Evolutionary conservation across 2,888 invertebrate species (phyloP), one percentile per base, ranked within the genome.

Genomic region (Abscondita cerata): DNA sequence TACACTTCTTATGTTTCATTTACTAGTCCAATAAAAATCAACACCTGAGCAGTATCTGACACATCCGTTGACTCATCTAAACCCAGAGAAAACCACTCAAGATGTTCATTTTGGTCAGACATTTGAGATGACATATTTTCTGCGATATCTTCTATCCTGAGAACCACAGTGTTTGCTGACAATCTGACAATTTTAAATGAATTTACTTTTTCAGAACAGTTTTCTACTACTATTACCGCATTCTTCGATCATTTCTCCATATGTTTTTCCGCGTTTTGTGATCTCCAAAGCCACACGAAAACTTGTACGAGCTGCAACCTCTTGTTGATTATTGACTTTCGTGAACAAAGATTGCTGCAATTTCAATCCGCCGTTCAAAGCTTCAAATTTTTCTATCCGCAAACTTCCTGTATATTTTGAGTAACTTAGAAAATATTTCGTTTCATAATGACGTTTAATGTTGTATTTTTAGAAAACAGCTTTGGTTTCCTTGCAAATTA

Each of bases 371-470:
- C 68, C 64, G 50, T 70, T 68, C 62, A 70, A 61, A 65, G 68
- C 59, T 69, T 70, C 66, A 59, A 63, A 70, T 68, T 71, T 70
- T 68, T 71, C 71, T 69, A 61, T 58, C 68, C 67, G 64, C 60
- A 70, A 67, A 62, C 68, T 72, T 69, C 66, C 69, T 64, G 66
- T 70, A 68, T 65, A 65, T 71, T 70, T 70, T 52, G 67, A 68
- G 65, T 71, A 68, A 72, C 68, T 70, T 62, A 69, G 65, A 65
- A 59, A 68, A 69, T 68, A 66, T 69, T 70, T 70, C 36, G 66
- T 70, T 65, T 70, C 70, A 70, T 69, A 70, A 68, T 72, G 65
- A 67, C 68, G 66, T 65, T 69, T 69, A 57, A 70, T 67, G 57
- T 71, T 70, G 61, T 70, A 69, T 69, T 68, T 67, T 52, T 71